Evolutionary conservation across 2,888 invertebrate species (phyloP).

Genomic region (Miltochrista miniata): DNA sequence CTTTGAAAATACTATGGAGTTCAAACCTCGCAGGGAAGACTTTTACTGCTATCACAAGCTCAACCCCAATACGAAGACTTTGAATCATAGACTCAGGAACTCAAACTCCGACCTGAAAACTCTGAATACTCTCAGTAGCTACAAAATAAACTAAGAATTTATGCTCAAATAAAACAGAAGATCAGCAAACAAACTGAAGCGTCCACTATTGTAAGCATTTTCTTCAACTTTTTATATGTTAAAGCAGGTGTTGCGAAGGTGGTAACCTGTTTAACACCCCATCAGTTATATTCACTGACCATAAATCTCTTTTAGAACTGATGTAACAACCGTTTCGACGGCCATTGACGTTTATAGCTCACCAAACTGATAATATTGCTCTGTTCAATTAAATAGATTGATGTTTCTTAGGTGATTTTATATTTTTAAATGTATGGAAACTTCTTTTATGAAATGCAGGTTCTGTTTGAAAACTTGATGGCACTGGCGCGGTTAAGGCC

Average conservation of each 20-base stretch:
- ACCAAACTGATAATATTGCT: constrained; percentile 17
- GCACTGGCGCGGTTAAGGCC: no score
- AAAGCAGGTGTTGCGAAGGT: constrained; percentile 43
- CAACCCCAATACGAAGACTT: no score
- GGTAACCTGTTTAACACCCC: constrained; percentile 26
- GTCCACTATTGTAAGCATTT: not conserved
- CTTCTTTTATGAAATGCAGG: no score
- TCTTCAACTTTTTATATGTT: constrained; percentile 18
- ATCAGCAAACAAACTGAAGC: not conserved
- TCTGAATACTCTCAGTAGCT: not conserved
- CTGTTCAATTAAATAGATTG: constrained; percentile 19
- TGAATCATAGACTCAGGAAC: no score
- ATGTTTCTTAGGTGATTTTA: constrained; percentile 5
- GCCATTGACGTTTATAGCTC: constrained; percentile 23
- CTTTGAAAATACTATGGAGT: no score
- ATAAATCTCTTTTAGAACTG: constrained; percentile 48
- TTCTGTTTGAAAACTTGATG: no score
- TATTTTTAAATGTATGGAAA: not conserved
- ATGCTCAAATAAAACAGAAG: no score
- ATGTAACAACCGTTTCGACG: constrained; percentile 23
- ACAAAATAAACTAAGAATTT: no score
- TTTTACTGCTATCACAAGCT: no score
- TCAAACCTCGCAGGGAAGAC: no score
- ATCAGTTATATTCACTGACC: constrained; percentile 21
- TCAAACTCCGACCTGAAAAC: not conserved